Evolutionary conservation across 2,888 invertebrate species (phyloP).

Genomic region (Eumacrocentrus americanus): DNA sequence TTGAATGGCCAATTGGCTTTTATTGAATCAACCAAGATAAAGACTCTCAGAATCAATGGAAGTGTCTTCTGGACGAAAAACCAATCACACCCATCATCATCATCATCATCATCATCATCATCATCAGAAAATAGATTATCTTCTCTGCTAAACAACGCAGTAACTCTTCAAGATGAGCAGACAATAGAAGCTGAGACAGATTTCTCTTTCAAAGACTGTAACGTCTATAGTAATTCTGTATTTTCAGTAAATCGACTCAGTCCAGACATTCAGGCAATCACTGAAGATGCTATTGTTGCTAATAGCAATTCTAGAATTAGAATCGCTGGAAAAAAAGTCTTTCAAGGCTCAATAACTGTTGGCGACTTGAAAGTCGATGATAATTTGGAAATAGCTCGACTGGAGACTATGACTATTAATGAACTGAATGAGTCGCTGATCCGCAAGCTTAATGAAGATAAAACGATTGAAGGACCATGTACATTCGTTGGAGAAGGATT

Average conservation of each 20-base stretch:
- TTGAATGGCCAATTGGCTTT: not conserved
- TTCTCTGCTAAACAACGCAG: slow-evolving; percentile 42
- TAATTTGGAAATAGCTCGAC: slow-evolving; percentile 37
- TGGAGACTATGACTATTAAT: slow-evolving; percentile 43
- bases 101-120: slow-evolving; percentile 5
- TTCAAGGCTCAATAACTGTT: slow-evolving; percentile 36
- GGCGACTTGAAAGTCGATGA: slow-evolving; percentile 36
- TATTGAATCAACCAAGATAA: slow-evolving; percentile 28
- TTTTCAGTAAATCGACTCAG: slow-evolving; percentile 18
- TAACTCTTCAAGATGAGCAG: slow-evolving; percentile 44
- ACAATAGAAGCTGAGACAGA: slow-evolving; percentile 31
- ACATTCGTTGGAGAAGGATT: not conserved
- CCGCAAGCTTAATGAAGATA: slow-evolving; percentile 36
- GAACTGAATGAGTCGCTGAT: slow-evolving; percentile 44
- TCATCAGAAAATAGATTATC: slow-evolving; percentile 37
- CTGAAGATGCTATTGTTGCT: slow-evolving; percentile 40
- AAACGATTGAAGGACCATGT: slow-evolving; percentile 17
- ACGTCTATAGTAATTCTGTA: slow-evolving; percentile 31
- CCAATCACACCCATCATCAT: too few relatives aligned
- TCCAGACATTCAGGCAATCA: slow-evolving; percentile 36
- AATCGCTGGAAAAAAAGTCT: slow-evolving; percentile 43
- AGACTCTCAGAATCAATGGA: slow-evolving; percentile 41
- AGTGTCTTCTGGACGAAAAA: slow-evolving; percentile 43
- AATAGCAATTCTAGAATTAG: slow-evolving; percentile 14
- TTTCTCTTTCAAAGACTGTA: slow-evolving; percentile 32